Evolutionary conservation across 2,797 vertebrate genomes (phyloP).

Genomic region (Myotis myotis): DNA sequence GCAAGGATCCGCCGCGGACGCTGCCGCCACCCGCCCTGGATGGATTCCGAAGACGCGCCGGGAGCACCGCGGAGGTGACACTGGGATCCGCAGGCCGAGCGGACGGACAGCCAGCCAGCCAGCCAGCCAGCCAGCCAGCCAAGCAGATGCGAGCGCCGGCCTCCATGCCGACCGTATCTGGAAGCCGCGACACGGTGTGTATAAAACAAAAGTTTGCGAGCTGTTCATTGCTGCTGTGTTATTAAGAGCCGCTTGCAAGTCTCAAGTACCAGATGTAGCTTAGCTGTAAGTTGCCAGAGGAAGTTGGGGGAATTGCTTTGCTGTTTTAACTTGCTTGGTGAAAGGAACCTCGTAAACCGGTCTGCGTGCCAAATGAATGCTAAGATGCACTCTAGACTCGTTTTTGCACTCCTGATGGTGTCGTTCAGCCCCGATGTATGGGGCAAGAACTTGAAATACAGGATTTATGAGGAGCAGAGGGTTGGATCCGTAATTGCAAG

Average conservation of each 20-base stretch:
- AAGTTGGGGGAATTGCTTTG: conserved; percentile 65
- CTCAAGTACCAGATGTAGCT: conserved; percentile 70
- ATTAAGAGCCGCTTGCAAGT: conserved; percentile 60
- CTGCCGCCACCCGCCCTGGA: conserved; percentile 43
- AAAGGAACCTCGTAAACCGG: conserved; percentile 68
- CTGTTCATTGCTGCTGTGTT: conserved; percentile 42
- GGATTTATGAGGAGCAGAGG: conserved; percentile 97
- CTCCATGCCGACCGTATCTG: conserved; percentile 52
- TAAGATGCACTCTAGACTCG: conserved; percentile 82
- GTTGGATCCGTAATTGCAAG: conserved; percentile 94
- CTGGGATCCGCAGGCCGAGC: background rate
- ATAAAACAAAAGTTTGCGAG: conserved; percentile 73
- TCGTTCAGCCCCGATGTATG: conserved; percentile 76
- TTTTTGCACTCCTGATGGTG: conserved; percentile 79
- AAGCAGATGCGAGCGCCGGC: conserved; percentile 21
- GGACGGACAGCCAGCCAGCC: background rate
- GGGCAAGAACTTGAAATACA: conserved; percentile 94
- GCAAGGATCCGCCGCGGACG: conserved; percentile 54
- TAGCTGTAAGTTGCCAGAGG: conserved; percentile 68
- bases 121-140: background rate
- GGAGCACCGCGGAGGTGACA: conserved; percentile 60
- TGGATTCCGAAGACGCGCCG: conserved; percentile 63
- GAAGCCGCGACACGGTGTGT: conserved; percentile 78
- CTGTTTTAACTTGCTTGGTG: conserved; percentile 71
- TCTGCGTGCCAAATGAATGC: conserved; percentile 66